Evolutionary conservation across 2,113 vertebrate species (phyloP).

Genomic region (Hypomesus transpacificus): DNA sequence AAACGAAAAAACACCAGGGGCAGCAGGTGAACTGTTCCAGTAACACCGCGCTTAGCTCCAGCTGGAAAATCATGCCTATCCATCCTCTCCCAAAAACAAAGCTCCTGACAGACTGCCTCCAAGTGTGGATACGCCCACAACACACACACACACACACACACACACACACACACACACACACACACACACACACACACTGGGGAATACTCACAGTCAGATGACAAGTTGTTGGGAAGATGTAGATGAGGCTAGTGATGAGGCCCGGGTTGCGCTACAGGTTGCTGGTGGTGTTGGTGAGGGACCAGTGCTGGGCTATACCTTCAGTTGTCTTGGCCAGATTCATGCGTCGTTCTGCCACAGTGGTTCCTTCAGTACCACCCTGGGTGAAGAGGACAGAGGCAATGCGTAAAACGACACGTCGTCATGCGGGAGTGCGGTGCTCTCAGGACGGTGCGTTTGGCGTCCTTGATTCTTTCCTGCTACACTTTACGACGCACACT

Average conservation of each 20-base stretch:
- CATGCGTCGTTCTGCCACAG: slow-evolving; percentile 69
- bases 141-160: too few species aligned
- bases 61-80: too few species aligned
- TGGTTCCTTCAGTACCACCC: slow-evolving; percentile 4
- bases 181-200: slow-evolving; percentile 1
- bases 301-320: slow-evolving; percentile 89
- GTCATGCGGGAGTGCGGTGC: not conserved
- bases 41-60: too few species aligned
- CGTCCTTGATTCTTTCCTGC: too few species aligned
- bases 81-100: too few species aligned
- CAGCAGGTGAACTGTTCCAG: too few species aligned
- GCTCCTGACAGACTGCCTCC: too few species aligned
- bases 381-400: slow-evolving; percentile 39
- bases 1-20: too few species aligned
- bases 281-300: slow-evolving; percentile 85
- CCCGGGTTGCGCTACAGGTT: slow-evolving; percentile 83
- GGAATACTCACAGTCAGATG: slow-evolving; percentile 93
- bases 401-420: slow-evolving; percentile 28
- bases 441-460: not conserved
- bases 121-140: too few species aligned
- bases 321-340: slow-evolving; percentile 92
- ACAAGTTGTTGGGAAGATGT: slow-evolving; percentile 86
- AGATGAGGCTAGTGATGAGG: slow-evolving; percentile 84
- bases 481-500: too few species aligned
- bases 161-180: not conserved